Evolutionary conservation across 2,113 vertebrate species (phyloP).

Genomic region (Aplodontia rufa): DNA sequence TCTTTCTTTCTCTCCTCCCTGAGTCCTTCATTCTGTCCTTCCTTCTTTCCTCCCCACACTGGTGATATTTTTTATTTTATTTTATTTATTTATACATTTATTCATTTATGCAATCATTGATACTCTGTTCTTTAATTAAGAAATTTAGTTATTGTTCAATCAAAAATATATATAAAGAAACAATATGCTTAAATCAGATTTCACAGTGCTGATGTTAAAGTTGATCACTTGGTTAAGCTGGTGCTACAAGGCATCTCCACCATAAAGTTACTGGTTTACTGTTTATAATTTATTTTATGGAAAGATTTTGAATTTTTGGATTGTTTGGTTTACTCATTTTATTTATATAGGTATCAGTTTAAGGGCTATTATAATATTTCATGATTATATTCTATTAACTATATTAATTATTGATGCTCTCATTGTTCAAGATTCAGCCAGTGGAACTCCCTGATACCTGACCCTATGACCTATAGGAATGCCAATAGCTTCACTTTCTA

Average conservation of each 20-base stretch:
- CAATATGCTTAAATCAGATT: too few relatives aligned
- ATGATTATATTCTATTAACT: background rate
- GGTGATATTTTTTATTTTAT: too few relatives aligned
- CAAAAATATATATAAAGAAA: too few relatives aligned
- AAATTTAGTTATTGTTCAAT: too few relatives aligned
- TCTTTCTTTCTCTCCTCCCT: too few relatives aligned
- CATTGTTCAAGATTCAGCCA: background rate
- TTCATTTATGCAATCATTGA: too few relatives aligned
- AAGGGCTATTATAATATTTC: background rate
- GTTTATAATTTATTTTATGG: background rate
- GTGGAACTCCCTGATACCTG: background rate
- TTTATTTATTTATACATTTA: too few relatives aligned
- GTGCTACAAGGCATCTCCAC: background rate
- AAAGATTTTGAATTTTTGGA: background rate
- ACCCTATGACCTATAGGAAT: background rate
- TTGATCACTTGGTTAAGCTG: background rate
- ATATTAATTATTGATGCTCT: background rate
- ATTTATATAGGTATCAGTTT: background rate
- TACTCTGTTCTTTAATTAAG: too few relatives aligned
- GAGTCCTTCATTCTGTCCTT: too few relatives aligned
- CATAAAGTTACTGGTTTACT: background rate
- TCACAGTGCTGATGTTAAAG: background rate
- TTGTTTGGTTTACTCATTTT: background rate
- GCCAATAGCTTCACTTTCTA: background rate
- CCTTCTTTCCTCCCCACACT: too few relatives aligned